Evolutionary conservation across 2,888 invertebrate species (phyloP), one percentile per base, ranked within the genome.

Genomic region (Parnassius smintheus): DNA sequence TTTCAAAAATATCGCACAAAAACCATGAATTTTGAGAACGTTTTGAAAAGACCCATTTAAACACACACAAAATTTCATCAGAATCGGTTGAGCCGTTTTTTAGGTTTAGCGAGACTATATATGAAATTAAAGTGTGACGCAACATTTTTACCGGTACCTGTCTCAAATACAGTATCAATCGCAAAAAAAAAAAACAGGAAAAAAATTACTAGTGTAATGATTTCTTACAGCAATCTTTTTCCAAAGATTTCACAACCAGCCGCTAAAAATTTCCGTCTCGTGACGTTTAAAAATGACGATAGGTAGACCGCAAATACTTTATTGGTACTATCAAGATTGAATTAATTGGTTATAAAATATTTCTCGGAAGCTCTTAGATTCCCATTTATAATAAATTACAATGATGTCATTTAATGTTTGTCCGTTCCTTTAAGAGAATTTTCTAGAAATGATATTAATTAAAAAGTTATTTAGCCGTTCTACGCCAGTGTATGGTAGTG

Each of bases 191-290:
- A 35, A 35, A 35, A 35, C 35, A 35, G 7, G 35, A 35, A 35
- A 35, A 35, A 35, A 4, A 35, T 7, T 35, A 4, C 35, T 35
- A 35, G 35, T 35, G 35, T 35, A 7, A 35, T 0, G 44, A 49
- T 49, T 13, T 13, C 9, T 9, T 49, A n/a, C 49, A 13, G 49
- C 50, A 8, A 50, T 8, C 7, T 44, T 13, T 45, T 53, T 59
- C 53, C 25, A 12, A 55, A 50, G 54, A 54, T 41, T 55, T 60
- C 60, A 25, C 60, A 13, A 55, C 49, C n/a, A 48, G 18, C 49
- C 56, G 50, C 18, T 50, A 55, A 18, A 18, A 9, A 54, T 50
- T 35, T 13, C 9, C 11, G 44, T 61, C 50, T 49, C 55, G 61
- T 12, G 9, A 13, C 56, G 10, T 44, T 45, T 9, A 9, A 13